Conservation (phyloP, 2,113 vertebrate species). For the Puffinus mauretanicus region DNA sequence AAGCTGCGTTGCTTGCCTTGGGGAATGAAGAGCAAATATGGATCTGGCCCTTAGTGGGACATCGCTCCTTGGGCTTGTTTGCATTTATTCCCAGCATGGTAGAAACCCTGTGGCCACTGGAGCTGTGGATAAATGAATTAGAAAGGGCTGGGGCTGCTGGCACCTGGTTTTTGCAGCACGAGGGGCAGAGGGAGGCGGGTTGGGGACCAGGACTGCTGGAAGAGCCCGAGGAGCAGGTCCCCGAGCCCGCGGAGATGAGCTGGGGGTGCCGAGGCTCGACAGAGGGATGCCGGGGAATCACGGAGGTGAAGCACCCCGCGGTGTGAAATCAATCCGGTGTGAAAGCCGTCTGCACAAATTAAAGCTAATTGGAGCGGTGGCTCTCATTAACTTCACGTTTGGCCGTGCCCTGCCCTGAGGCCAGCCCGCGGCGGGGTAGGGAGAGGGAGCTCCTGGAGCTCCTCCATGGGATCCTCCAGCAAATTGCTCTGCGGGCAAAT, state of each 20-base stretch:
- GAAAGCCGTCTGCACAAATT: neutral
- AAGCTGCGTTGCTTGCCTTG: rapidly evolving
- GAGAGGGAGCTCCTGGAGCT: neutral
- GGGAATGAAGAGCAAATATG: neutral
- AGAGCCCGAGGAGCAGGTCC: neutral
- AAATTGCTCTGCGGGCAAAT: neutral
- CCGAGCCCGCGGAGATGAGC: neutral
- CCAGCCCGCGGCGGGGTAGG: rapidly evolving
- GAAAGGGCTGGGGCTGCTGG: neutral
- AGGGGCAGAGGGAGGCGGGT: neutral
- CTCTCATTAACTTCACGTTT: neutral
- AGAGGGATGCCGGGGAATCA: rapidly evolving
- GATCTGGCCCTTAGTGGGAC: neutral
- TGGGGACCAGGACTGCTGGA: neutral
- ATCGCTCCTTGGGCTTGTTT: neutral
- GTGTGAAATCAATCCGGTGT: neutral
- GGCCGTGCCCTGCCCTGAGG: neutral
- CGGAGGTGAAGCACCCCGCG: rapidly evolving
- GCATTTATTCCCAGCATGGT: neutral
- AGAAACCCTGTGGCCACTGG: neutral
- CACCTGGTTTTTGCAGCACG: neutral
- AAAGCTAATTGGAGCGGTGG: neutral
- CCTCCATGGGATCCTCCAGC: neutral
- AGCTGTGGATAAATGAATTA: neutral
- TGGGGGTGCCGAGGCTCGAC: rapidly evolving